Conservation (phyloP, 1,140 invertebrate species). For the Papilio xuthus region DNA sequence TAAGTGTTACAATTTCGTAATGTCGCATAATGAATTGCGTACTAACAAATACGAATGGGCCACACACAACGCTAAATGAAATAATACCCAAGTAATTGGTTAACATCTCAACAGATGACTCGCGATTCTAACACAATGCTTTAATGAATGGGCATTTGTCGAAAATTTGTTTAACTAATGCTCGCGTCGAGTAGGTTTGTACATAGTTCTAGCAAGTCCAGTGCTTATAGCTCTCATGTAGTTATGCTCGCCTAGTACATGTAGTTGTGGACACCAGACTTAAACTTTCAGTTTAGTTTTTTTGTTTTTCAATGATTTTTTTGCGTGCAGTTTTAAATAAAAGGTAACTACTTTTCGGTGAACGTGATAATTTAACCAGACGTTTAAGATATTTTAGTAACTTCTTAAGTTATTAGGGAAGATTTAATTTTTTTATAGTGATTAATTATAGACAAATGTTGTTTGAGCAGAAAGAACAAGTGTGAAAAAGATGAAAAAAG, state of each 20-base stretch:
- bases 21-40: conserved; percentile 43
- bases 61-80: conserved; percentile 47
- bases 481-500: background rate
- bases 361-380: too few species aligned
- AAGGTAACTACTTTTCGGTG: too few species aligned
- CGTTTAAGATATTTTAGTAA: too few species aligned
- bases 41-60: conserved; percentile 46
- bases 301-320: too few species aligned
- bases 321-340: too few species aligned
- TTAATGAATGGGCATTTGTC: conserved; percentile 45
- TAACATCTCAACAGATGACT: conserved; percentile 48
- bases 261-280: conserved; percentile 26
- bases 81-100: conserved; percentile 49
- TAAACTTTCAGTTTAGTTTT: background rate
- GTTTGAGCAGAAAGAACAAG: too few species aligned
- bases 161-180: conserved; percentile 48
- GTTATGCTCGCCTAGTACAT: conserved; percentile 58
- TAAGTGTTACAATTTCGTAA: conserved; percentile 48
- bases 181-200: background rate
- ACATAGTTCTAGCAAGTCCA: conserved; percentile 43
- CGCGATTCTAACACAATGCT: conserved; percentile 51
- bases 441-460: too few species aligned
- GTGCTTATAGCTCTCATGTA: conserved; percentile 48
- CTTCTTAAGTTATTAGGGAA: too few species aligned
- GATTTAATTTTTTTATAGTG: too few species aligned